phyloP scores from a whole-genome alignment of 37 sponge, comb jelly and placozoan species.

The Aplysina aerophoba region DNA sequence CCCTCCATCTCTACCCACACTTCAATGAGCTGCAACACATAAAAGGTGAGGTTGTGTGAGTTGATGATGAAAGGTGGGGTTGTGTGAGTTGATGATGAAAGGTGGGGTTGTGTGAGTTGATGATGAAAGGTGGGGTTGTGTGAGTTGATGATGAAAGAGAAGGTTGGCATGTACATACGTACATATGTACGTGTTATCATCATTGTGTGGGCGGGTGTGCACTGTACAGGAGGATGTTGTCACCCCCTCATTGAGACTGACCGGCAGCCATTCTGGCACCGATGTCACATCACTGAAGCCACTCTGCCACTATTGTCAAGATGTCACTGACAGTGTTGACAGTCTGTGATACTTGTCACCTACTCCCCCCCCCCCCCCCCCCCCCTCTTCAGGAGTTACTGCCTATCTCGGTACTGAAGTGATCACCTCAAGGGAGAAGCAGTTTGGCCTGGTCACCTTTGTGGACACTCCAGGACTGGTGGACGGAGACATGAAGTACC shows the following conservation, averaged over 20 bases:
- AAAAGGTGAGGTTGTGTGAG: background rate
- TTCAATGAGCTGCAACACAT: constrained; percentile 31
- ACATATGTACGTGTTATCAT: background rate
- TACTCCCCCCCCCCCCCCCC: background rate
- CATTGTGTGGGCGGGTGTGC: too few species aligned
- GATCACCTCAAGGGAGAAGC: constrained; percentile 79
- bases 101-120: background rate
- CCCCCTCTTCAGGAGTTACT: constrained; percentile 51
- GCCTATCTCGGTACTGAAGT: constrained; percentile 76
- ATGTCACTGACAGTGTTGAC: too few species aligned
- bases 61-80: background rate
- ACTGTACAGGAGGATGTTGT: too few species aligned
- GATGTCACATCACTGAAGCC: too few species aligned
- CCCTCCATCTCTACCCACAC: constrained; percentile 55
- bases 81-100: background rate
- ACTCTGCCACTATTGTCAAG: too few species aligned
- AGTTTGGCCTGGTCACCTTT: constrained; percentile 74
- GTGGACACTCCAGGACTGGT: constrained; percentile 85
- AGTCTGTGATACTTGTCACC: too few species aligned
- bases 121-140: background rate
- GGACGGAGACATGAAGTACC: constrained; percentile 84
- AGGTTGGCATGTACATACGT: background rate
- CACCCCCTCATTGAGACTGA: too few species aligned
- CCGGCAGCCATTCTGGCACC: too few species aligned
- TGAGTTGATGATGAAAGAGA: too few species aligned